phyloP scores from a whole-genome alignment of 2,888 invertebrate genomes.

The Lithosia quadra region DNA sequence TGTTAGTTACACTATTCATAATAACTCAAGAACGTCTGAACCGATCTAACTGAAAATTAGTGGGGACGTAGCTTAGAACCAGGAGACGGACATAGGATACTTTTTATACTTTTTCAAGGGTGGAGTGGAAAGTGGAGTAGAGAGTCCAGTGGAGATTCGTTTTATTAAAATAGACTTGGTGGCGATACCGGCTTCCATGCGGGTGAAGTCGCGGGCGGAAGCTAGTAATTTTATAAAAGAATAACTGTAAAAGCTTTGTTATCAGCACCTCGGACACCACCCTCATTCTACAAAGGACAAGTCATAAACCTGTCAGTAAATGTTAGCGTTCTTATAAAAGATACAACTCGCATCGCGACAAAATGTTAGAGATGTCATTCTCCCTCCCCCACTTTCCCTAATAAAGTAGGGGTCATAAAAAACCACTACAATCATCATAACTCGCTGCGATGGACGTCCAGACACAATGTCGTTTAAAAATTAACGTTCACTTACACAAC shows the following conservation, averaged over 20 bases:
- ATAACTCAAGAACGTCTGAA: too few species aligned
- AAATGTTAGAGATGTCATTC: slow-evolving; percentile 64
- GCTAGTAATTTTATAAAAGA: slow-evolving; percentile 34
- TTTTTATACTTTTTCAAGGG: too few species aligned
- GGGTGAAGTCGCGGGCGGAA: not conserved
- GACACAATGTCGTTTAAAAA: slow-evolving; percentile 72
- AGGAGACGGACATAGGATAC: too few species aligned
- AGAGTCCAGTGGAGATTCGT: too few species aligned
- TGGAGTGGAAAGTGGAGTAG: too few species aligned
- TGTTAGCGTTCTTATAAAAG: slow-evolving; percentile 71
- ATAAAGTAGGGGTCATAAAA: slow-evolving; percentile 81
- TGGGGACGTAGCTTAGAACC: too few species aligned
- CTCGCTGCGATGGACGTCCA: slow-evolving; percentile 62
- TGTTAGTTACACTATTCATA: too few species aligned
- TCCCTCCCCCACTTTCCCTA: slow-evolving; percentile 72
- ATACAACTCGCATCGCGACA: slow-evolving; percentile 70
- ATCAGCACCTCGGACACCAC: slow-evolving; percentile 55
- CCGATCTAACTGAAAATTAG: too few species aligned
- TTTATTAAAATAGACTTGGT: too few species aligned
- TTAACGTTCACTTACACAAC: slow-evolving; percentile 62
- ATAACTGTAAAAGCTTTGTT: slow-evolving; percentile 55
- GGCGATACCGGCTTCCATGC: too few species aligned
- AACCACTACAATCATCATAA: slow-evolving; percentile 86
- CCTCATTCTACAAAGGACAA: slow-evolving; percentile 68
- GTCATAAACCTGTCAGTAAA: slow-evolving; percentile 74